Evolutionary conservation across 2,113 vertebrate species (phyloP).

Genomic region (Ctenomys sociabilis): DNA sequence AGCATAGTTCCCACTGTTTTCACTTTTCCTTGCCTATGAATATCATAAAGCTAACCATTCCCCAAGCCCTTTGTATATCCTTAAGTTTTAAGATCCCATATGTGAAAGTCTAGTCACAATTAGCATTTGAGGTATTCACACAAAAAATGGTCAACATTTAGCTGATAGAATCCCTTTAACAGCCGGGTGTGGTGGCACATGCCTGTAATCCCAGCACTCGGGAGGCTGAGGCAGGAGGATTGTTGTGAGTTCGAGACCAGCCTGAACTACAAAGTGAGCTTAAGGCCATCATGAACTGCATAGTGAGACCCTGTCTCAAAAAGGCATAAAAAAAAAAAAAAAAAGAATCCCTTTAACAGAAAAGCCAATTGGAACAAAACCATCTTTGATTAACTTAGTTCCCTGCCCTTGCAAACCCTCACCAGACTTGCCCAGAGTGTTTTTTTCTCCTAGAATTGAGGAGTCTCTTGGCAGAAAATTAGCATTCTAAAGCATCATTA

Average conservation of each 20-base stretch:
- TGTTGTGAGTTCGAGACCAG: too few species aligned
- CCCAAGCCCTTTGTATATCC: background rate
- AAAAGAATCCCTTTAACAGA: slow-evolving; percentile 26
- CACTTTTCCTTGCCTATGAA: background rate
- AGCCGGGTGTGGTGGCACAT: too few species aligned
- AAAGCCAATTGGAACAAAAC: slow-evolving; percentile 48
- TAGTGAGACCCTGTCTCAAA: too few species aligned
- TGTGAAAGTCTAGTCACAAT: slow-evolving; percentile 8
- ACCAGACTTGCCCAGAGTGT: background rate
- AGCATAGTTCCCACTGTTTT: background rate
- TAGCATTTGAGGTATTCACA: slow-evolving; percentile 21
- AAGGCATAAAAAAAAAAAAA: too few species aligned
- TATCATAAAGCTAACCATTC: slow-evolving; percentile 1
- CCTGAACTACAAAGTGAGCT: too few species aligned
- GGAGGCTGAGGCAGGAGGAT: too few species aligned
- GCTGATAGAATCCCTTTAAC: slow-evolving; percentile 24
- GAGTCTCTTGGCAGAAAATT: slow-evolving; percentile 57
- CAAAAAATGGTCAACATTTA: slow-evolving; percentile 32
- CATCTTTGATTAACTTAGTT: slow-evolving; percentile 45
- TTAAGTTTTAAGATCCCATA: background rate
- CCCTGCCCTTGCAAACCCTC: background rate
- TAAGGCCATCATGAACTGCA: too few species aligned
- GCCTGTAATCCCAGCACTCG: too few species aligned
- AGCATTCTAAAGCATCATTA: slow-evolving; percentile 45
- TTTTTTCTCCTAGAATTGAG: slow-evolving; percentile 25